These are phyloP conservation scores for Ceyx melanurus DNA, from an alignment of 2,113 vertebrate species.

Conservation along the genomic window DNA sequence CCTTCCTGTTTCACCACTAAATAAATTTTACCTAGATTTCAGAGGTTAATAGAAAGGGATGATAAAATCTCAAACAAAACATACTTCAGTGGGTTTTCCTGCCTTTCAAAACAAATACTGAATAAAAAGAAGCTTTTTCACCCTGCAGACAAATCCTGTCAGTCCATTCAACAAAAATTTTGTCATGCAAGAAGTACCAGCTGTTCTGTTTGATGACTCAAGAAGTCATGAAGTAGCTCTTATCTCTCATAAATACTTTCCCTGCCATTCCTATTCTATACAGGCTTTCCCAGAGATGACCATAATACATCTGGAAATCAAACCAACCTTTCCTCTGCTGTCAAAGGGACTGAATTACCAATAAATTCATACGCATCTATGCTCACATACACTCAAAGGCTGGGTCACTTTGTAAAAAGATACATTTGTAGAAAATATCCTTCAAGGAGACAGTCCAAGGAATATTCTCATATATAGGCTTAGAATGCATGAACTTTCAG, in stretches of 20 bases:
- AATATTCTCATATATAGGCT: background rate
- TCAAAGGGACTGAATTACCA: background rate
- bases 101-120: background rate
- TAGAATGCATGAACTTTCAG: background rate
- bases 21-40: background rate
- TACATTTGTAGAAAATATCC: background rate
- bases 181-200: slow-evolving; percentile 10
- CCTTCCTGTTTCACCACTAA: background rate
- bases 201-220: slow-evolving; percentile 45
- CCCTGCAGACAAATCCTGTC: slow-evolving; percentile 11
- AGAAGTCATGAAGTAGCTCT: background rate
- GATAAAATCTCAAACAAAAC: background rate
- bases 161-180: slow-evolving; percentile 1
- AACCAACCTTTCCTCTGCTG: background rate
- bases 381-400: background rate
- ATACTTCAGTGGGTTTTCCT: background rate
- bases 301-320: background rate
- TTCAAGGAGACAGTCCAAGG: background rate
- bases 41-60: background rate
- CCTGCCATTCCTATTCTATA: background rate
- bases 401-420: background rate
- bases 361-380: background rate
- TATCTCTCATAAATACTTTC: background rate
- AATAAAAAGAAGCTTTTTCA: background rate
- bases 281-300: background rate